Evolutionary conservation across 2,797 vertebrate genomes (phyloP), one percentile per base, ranked within the genome.

Genomic region (Acipenser ruthenus): DNA sequence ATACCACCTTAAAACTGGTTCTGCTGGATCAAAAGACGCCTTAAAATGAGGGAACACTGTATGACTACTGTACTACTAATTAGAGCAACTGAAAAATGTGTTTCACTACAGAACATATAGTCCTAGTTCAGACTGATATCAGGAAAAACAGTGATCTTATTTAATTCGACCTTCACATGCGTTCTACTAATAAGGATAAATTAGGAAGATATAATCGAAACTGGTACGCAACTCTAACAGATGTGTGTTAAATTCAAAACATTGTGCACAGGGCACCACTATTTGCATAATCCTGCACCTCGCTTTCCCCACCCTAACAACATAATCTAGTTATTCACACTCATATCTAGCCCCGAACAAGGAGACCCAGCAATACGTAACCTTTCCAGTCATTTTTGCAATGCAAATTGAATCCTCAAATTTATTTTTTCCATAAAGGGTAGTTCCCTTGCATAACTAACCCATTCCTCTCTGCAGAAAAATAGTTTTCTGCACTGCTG

Each of bases 201-300:
- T 82, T 83, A 76, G 81, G 84, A 81, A 84, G 83, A 83, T 83
- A 76, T 79, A 82, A 75, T 87, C 84, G 86, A 89, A 89, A 88
- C 90, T 89, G 83, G 84, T 82, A 84, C 85, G 84, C 86, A 88
- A 91, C 90, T 89, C 86, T 85, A 80, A 87, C 90, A 91, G 90
- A 90, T 90, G 89, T 87, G 88, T 88, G 85, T 89, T 90, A 84
- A 87, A 90, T 91, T 91, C 88, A 91, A 90, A 90, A 88, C 88
- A 88, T 90, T 84, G 83, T 84, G 86, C 87, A 83, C 76, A 86
- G 88, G 90, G 86, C 90, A 91, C 74, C 69, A 50, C 75, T 78
- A 91, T 91, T 91, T 89, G 88, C 90, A 91, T 91, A 91, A 91
- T 90, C 90, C 89, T 89, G 87, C 86, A 89, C 86, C 88, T 88